A percentile compares a stretch with the other conserved stretches of the same genome.
These are phyloP conservation scores for Labroides dimidiatus DNA, from an alignment of 2,797 vertebrate genomes.

Conservation along the genomic window DNA sequence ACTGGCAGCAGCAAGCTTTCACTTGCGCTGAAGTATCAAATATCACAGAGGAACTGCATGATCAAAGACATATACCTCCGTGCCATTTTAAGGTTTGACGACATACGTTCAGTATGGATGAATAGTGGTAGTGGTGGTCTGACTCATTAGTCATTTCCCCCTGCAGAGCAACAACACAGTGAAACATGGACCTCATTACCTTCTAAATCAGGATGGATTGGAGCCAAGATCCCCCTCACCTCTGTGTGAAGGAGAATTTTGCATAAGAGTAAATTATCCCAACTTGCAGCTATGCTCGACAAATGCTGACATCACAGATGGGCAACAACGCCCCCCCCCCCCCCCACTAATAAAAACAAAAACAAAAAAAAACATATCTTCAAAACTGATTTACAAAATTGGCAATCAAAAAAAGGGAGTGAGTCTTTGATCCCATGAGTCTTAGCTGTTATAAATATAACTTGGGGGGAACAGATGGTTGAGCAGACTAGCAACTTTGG, in stretches of 20 bases:
- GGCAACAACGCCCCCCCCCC: too few relatives aligned
- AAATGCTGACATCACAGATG: conserved; percentile 65
- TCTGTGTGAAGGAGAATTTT: conserved; percentile 41
- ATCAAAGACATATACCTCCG: conserved; percentile 58
- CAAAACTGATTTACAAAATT: conserved; percentile 52
- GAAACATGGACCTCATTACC: conserved; percentile 71
- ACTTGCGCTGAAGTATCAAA: conserved; percentile 6
- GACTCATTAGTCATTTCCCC: conserved; percentile 73
- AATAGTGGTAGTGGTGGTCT: conserved; percentile 42
- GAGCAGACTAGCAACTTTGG: conserved; percentile 39
- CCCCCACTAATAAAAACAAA: too few relatives aligned
- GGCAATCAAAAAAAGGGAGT: conserved; percentile 38
- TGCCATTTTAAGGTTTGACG: conserved; percentile 61
- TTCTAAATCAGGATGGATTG: conserved; percentile 59
- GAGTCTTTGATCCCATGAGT: conserved; percentile 48
- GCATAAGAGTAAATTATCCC: conserved; percentile 39
- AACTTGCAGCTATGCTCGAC: conserved; percentile 12
- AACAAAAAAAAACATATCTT: conserved; percentile 22
- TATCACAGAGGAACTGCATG: conserved; percentile 40
- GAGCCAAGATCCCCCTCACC: conserved; percentile 54
- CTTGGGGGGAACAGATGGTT: conserved; percentile 58
- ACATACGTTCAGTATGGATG: conserved; percentile 33
- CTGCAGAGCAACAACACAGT: conserved; percentile 50
- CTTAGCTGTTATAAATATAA: conserved; percentile 51
- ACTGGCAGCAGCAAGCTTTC: conserved; percentile 42